Percentiles rank a stretch among this genome's conserved stretches.
phyloP scores from a whole-genome alignment of 1,140 invertebrate genomes.

The Heliothis subflexa region DNA sequence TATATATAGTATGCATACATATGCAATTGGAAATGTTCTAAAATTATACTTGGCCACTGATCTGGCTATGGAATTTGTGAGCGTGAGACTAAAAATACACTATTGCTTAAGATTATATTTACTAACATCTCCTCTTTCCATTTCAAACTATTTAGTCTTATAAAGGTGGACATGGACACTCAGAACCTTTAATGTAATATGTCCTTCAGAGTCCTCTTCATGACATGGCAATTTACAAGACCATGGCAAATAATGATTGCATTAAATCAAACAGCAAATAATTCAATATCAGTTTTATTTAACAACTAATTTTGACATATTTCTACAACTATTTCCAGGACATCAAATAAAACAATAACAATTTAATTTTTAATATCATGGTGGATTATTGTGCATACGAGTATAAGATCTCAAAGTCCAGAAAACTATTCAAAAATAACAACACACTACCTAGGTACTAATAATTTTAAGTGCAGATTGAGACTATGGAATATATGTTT shows the following conservation, averaged over 20 bases:
- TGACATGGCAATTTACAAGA: no score
- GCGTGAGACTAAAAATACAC: no score
- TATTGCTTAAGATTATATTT: no score
- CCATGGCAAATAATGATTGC: background rate
- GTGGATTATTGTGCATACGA: background rate
- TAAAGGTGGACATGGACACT: no score
- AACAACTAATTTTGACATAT: constrained; percentile 25
- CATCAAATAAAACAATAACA: constrained; percentile 15
- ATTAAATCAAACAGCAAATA: background rate
- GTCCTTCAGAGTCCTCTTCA: no score
- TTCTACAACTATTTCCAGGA: constrained; percentile 26
- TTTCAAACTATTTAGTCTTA: no score
- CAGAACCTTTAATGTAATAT: background rate
- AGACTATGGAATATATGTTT: background rate
- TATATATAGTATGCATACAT: no score
- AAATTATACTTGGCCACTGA: no score
- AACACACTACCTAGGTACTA: background rate
- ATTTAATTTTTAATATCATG: constrained; percentile 11
- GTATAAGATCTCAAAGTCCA: constrained; percentile 1
- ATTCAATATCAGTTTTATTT: constrained; percentile 23
- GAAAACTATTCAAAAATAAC: background rate
- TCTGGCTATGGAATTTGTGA: no score
- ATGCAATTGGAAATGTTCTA: no score
- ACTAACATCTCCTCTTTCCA: no score
- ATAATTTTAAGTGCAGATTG: constrained; percentile 1